Conservation (phyloP, 2,888 invertebrate genomes). For the Gymnocheta viridis region DNA sequence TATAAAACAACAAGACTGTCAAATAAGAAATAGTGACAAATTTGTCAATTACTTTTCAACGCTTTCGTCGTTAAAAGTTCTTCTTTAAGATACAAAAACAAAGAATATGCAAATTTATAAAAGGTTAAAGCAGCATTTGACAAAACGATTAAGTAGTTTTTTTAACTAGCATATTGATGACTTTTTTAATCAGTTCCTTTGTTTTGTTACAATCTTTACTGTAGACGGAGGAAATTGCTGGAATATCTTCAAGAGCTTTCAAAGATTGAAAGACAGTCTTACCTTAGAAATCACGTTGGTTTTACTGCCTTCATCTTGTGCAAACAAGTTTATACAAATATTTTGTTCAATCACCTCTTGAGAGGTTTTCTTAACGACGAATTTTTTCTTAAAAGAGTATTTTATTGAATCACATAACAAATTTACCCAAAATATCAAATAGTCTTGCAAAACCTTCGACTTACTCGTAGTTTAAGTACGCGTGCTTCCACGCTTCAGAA, state of each 20-base stretch:
- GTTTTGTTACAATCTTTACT: background rate
- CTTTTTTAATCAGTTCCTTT: background rate
- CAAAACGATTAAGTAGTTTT: slow-evolving; percentile 55
- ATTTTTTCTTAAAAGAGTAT: no score
- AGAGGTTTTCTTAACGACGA: no score
- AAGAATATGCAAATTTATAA: slow-evolving; percentile 15
- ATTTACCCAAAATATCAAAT: no score
- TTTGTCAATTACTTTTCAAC: slow-evolving; percentile 54
- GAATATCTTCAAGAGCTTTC: background rate
- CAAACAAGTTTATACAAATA: no score
- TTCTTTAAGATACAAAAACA: slow-evolving; percentile 7
- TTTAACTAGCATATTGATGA: slow-evolving; percentile 52
- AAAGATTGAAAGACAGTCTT: no score
- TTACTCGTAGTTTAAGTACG: no score
- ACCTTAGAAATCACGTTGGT: no score
- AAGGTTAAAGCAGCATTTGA: slow-evolving; percentile 39
- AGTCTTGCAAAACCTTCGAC: no score
- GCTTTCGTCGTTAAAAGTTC: background rate
- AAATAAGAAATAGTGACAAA: slow-evolving; percentile 53
- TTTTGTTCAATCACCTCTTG: no score
- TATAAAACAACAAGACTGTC: slow-evolving; percentile 29
- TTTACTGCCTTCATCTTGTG: no score
- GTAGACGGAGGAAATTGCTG: background rate
- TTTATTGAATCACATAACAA: no score
- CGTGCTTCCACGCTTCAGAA: no score